phyloP scores from a whole-genome alignment of 2,888 invertebrate genomes.

The Tetramorium bicarinatum region DNA sequence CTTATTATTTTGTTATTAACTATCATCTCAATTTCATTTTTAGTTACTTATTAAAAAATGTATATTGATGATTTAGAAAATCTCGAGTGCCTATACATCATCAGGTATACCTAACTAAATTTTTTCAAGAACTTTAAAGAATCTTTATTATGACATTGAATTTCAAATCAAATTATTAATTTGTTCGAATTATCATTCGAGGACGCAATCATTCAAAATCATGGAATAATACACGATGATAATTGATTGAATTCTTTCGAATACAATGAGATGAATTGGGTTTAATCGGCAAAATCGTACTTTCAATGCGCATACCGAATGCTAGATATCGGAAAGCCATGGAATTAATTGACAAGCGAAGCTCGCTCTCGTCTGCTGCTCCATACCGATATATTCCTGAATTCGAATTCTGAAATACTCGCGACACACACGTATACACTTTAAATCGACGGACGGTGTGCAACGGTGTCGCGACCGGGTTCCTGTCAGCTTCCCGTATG shows the following conservation, averaged over 20 bases:
- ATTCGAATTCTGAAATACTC: slow-evolving; percentile 53
- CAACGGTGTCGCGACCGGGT: slow-evolving; percentile 64
- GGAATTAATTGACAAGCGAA: slow-evolving; percentile 45
- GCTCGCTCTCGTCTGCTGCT: slow-evolving; percentile 18
- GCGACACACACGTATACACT: slow-evolving; percentile 50
- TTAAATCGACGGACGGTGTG: slow-evolving; percentile 68
- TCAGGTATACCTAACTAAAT: not conserved
- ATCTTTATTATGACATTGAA: not conserved
- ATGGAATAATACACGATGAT: not conserved
- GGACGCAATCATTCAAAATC: not conserved
- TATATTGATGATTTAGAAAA: not conserved
- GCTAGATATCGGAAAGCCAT: slow-evolving; percentile 27
- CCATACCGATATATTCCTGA: slow-evolving; percentile 49
- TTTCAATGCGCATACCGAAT: slow-evolving; percentile 11
- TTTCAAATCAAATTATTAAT: not conserved
- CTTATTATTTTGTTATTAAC: not conserved
- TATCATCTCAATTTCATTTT: not conserved
- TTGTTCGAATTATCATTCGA: not conserved
- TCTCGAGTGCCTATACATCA: not conserved
- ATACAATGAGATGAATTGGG: not conserved
- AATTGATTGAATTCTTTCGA: not conserved
- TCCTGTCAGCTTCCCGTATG: slow-evolving; percentile 66
- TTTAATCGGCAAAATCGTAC: slow-evolving; percentile 10
- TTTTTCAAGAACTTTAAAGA: not conserved
- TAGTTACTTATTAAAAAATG: not conserved